Evolutionary conservation across 1,140 invertebrate species (phyloP), one percentile per base, ranked within the genome.

Genomic region (Sesamia nonagrioides): DNA sequence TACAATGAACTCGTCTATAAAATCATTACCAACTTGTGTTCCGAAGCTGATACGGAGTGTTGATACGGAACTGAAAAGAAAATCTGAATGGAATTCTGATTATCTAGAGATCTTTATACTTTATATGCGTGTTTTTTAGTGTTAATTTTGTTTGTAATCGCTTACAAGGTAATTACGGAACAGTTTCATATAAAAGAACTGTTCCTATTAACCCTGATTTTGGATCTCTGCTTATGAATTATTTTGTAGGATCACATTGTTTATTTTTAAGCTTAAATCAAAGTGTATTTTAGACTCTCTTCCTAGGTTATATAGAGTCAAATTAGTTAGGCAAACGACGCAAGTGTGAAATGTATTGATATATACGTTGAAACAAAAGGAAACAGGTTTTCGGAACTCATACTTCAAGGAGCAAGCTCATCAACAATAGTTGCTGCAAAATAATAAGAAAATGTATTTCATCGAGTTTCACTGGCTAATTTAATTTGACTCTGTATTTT

Each of bases 21-120:
- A 35, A 79, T 81, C n/a, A 80, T 69, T 72, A 89, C 89, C 89
- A 84, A 66, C 77, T 89, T 91, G 91, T 92, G 91, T 91, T 92
- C 88, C 85, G 86, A 83, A 54, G 33, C 48, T 58, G 15, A 61
- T 54, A 33, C 52, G 9, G 61, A 79, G 61, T 52, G 63, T 58
- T 52, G 42, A 69, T 60, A 58, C 8, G 66, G 76, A 79, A 79
- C 69, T 74, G 69, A 73, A 75, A 66, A 27, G 3, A 27, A 13
- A 66, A 79, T 75, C 45, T 52, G 72, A 60, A 66, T 18, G 52
- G 56, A 63, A 45, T 72, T 60, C 56, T 77, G 68, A 54, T 52
- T 63, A 56, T 18, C 42, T 72, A 77, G 56, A 68, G 54, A 63
- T 73, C 60, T 79, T 78, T 35, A 58, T 48, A 17, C 17, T 66